A percentile compares a stretch with the other conserved stretches of the same genome.
Evolutionary conservation across 2,113 vertebrate genomes (phyloP).

Genomic region (Bujurquina vittata): DNA sequence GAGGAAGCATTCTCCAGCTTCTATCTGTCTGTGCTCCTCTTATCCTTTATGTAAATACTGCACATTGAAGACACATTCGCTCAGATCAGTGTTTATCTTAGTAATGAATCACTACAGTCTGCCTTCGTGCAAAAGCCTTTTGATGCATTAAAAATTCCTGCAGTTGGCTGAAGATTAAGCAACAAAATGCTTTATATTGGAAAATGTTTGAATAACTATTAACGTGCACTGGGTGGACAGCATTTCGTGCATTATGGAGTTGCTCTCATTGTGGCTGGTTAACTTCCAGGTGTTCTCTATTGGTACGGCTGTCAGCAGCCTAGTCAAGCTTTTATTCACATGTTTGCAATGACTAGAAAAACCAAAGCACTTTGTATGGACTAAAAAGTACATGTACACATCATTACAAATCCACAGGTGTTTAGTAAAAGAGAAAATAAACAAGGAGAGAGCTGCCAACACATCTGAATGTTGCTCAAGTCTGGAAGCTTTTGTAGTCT

Average conservation of each 20-base stretch:
- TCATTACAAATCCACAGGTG: slow-evolving; percentile 70
- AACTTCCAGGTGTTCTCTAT: slow-evolving; percentile 69
- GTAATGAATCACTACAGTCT: slow-evolving; percentile 58
- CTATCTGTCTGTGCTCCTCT: slow-evolving; percentile 39
- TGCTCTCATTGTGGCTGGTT: slow-evolving; percentile 50
- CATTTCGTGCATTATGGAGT: slow-evolving; percentile 52
- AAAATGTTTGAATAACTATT: slow-evolving; percentile 51
- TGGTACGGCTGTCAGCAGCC: slow-evolving; percentile 61
- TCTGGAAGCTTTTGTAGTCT: slow-evolving; percentile 42
- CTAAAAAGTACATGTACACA: slow-evolving; percentile 43
- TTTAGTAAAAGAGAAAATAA: slow-evolving; percentile 64
- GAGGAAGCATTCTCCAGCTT: slow-evolving; percentile 51
- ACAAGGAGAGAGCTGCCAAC: slow-evolving; percentile 39
- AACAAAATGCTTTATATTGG: slow-evolving; percentile 51
- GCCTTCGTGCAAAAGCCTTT: slow-evolving; percentile 47
- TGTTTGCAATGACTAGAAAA: slow-evolving; percentile 62
- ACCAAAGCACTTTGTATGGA: slow-evolving; percentile 38
- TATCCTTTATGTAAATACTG: slow-evolving; percentile 62
- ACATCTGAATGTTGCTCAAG: slow-evolving; percentile 54
- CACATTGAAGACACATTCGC: slow-evolving; percentile 53
- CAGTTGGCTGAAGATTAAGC: slow-evolving; percentile 63
- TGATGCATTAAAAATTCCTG: slow-evolving; percentile 49
- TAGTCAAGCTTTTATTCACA: slow-evolving; percentile 62
- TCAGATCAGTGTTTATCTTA: slow-evolving; percentile 60
- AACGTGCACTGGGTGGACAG: slow-evolving; percentile 27